Percentiles rank a stretch among this genome's conserved stretches.
Evolutionary conservation across 2,797 vertebrate genomes (phyloP).

Genomic region (Lates japonicus): DNA sequence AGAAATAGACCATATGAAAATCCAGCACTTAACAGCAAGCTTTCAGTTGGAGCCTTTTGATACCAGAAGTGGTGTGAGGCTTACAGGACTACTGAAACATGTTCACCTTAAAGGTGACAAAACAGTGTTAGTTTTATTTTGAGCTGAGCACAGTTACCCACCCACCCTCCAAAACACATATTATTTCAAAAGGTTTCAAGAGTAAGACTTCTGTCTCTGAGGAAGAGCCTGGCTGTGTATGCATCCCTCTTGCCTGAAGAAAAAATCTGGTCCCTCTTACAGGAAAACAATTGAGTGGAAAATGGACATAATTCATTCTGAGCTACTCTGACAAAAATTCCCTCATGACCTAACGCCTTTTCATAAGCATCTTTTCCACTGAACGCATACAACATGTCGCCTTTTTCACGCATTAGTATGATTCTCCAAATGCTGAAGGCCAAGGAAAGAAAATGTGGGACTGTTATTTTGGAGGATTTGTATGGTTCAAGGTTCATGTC

Average conservation of each 20-base stretch:
- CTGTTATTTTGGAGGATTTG: background rate
- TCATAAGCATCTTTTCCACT: slow-evolving; percentile 47
- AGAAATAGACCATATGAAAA: background rate
- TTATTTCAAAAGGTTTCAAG: background rate
- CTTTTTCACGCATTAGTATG: background rate
- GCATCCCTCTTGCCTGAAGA: background rate
- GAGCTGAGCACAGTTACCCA: background rate
- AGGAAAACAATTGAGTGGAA: slow-evolving; percentile 52
- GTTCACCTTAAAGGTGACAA: background rate
- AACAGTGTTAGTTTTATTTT: background rate
- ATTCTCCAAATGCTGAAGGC: slow-evolving; percentile 15
- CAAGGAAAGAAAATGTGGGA: slow-evolving; percentile 20
- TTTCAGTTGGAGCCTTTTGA: background rate
- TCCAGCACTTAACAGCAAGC: background rate
- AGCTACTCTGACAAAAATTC: slow-evolving; percentile 54
- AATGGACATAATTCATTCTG: slow-evolving; percentile 46
- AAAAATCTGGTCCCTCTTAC: background rate
- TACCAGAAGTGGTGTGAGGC: background rate
- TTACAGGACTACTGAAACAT: background rate
- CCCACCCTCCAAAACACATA: background rate
- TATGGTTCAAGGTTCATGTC: slow-evolving; percentile 64
- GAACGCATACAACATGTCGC: slow-evolving; percentile 4
- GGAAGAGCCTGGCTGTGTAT: background rate
- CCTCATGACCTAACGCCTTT: slow-evolving; percentile 40
- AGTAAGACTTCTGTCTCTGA: background rate